Base-by-base conservation (phyloP, 2,113 vertebrate species). In the Albula glossodonta region DNA sequence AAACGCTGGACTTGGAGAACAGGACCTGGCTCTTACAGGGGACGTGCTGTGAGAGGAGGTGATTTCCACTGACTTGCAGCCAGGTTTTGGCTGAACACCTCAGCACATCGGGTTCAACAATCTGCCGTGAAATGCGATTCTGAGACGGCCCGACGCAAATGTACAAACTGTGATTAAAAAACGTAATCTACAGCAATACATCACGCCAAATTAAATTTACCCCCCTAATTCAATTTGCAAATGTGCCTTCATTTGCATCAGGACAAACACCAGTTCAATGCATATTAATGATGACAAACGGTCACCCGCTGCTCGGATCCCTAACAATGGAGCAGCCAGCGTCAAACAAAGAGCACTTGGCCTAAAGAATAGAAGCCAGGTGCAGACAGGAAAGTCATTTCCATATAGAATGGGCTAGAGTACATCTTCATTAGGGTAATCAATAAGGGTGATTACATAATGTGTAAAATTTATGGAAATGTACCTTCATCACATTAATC, bases 221-320 rank as follows among this genome's bases (percentile, higher is more conserved):
- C 19, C 48, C 84, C 77, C 89, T 94, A 91, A 95, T 96, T 95
- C 93, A 93, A 94, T 95, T 94, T 93, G 91, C 88, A 86, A 90
- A 91, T 92, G 90, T 92, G 92, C 88, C 87, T 91, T 93, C 88
- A 94, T 94, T 94, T 93, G 88, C 93, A 92, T 95, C 93, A 93
- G 92, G 91, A 92, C 90, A 91, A 94, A 91, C 91, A 91, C 90
- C 87, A 86, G 90, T 92, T 89, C 91, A 93, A 94, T 93, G 91
- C 91, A 90, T 89, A 82, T 84, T 91, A 93, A 91, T 92, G 90
- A 90, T 91, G 93, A 93, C 91, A 91, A 91, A 91, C 88, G 92
- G 89, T 91, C 53, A 83, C 81, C 57, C 80, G 84, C 79, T 85
- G 56, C 63, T 85, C 51, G 70, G 82, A 78, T 83, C 70, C 31